Conservation (phyloP, 2,797 vertebrate species). For the Bradypus variegatus region DNA sequence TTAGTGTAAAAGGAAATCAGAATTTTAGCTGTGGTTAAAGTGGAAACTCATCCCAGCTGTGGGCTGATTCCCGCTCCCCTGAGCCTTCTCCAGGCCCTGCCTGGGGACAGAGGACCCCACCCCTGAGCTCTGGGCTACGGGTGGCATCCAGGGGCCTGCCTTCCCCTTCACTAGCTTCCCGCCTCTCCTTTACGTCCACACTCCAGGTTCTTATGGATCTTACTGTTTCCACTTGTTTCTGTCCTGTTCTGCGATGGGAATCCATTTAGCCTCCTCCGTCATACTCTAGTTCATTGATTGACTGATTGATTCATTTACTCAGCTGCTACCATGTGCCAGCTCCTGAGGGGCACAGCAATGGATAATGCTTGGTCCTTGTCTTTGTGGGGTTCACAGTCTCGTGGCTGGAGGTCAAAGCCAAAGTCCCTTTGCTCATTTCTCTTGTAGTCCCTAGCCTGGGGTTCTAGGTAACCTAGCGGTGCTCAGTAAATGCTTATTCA, state of each 20-base stretch:
- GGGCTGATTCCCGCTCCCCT: background rate
- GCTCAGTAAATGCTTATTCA: background rate
- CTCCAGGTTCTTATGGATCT: too few relatives aligned
- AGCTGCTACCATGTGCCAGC: background rate
- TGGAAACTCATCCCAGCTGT: background rate
- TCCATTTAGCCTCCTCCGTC: background rate
- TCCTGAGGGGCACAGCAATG: background rate
- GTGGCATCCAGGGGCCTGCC: background rate
- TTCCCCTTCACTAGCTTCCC: background rate
- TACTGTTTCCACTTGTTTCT: background rate
- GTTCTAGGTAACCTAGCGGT: background rate
- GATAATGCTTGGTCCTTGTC: background rate
- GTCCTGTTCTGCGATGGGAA: background rate
- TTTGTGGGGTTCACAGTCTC: too few relatives aligned
- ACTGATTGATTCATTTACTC: background rate
- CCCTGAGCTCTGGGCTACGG: background rate
- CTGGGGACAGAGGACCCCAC: background rate
- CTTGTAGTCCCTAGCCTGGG: background rate
- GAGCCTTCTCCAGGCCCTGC: background rate
- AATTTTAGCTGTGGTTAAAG: background rate
- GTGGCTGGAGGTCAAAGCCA: background rate
- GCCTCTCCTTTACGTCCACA: accelerated
- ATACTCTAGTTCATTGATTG: background rate
- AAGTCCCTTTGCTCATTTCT: background rate
- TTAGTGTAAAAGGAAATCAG: background rate